These are phyloP conservation scores for Sisor rabdophorus DNA, from an alignment of 2,113 vertebrate species.

Conservation along the genomic window DNA sequence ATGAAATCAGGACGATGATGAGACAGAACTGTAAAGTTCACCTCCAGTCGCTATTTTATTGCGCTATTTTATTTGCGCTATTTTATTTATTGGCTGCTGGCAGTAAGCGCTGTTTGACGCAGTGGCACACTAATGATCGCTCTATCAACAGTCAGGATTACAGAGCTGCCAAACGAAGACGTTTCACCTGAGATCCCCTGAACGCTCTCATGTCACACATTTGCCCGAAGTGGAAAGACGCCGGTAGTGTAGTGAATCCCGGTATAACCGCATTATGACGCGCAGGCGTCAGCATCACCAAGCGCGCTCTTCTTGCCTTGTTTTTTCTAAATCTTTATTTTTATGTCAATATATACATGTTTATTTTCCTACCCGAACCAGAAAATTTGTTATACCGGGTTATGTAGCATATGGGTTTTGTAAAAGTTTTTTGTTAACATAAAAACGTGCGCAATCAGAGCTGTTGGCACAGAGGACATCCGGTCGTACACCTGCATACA, in stretches of 20 bases:
- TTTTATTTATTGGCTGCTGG: conserved; percentile 3
- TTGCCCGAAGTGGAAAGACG: conserved; percentile 57
- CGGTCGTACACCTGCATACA: neutral
- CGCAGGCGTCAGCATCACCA: conserved; percentile 52
- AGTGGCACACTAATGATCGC: conserved; percentile 7
- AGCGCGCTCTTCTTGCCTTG: neutral
- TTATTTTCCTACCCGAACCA: neutral
- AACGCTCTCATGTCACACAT: conserved; percentile 65
- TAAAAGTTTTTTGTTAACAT: neutral
- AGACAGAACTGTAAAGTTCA: neutral
- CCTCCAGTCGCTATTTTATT: too few species aligned
- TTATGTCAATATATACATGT: neutral
- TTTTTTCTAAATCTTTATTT: neutral
- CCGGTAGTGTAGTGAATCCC: conserved; percentile 62
- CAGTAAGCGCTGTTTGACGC: conserved; percentile 28
- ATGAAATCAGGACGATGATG: neutral
- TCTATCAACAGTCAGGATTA: neutral
- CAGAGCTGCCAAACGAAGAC: conserved; percentile 36
- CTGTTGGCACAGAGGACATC: neutral
- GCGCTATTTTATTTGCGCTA: too few species aligned
- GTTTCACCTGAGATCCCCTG: conserved; percentile 48
- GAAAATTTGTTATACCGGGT: neutral
- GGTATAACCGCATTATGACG: conserved; percentile 79
- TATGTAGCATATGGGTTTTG: neutral
- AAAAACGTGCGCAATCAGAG: neutral